Base-by-base conservation (phyloP, 2,888 invertebrate genomes). In the Campaea margaritaria region DNA sequence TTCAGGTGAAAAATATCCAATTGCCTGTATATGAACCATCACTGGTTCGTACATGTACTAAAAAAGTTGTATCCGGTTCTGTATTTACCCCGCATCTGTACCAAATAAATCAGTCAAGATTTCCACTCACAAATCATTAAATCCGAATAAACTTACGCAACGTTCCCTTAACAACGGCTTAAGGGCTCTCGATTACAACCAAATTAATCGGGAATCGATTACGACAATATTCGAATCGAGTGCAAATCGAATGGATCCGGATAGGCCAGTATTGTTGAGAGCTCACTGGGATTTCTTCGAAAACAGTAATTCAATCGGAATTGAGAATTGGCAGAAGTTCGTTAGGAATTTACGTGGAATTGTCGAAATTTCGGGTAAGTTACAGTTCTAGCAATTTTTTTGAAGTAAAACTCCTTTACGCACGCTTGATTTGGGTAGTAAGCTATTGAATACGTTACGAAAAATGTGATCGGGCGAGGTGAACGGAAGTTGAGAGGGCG, bases 211-310 rank as follows among this genome's bases (percentile, higher is more conserved):
- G 28, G 60, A 51, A 56, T 64, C 66, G 66, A 66, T 68, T 68
- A 64, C 58, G 58, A 60, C 56, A 57, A 65, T 64, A 65, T 58
- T 67, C 47, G 69, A 64, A 43, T 68, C 48, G 72, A 64, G 67
- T 67, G 72, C 68, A 75, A 78, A 78, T 78, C 71, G 76, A 76
- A 74, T 69, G 74, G 78, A 72, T 78, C 76, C 70, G 56, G 70
- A 74, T 68, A 70, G 71, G 62, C 56, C 31, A 47, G 36, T 21
- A 53, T 53, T 54, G 50, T 54, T 51, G 69, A 64, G 54, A 63
- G 59, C 64, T 65, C 58, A 54, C 58, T 60, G 58, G 47, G 47
- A 43, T 42, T 56, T 47, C 51, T 55, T 44, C 27, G 60, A 55
- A 59, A 50, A 55, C 43, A 46, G 55, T 61, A 46, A 56, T 56